Evolutionary conservation across 2,797 vertebrate species (phyloP).

Genomic region (Phataginus tricuspis): DNA sequence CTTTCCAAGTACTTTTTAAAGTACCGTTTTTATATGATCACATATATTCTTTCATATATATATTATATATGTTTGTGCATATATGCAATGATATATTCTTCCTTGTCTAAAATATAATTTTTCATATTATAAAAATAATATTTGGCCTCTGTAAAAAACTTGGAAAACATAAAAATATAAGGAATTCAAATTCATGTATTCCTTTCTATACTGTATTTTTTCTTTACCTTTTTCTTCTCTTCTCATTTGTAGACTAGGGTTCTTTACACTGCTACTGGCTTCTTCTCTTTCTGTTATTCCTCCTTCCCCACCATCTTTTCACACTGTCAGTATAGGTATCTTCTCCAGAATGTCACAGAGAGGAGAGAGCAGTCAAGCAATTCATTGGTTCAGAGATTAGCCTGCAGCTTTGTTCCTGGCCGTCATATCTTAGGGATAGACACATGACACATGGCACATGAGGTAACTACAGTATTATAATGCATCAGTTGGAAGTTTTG

Average conservation of each 20-base stretch:
- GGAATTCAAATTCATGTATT: neutral
- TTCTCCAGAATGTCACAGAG: neutral
- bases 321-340: neutral
- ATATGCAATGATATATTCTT: neutral
- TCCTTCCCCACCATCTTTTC: neutral
- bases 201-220: neutral
- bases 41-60: neutral
- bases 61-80: too few species aligned
- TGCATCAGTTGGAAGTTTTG: neutral
- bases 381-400: neutral
- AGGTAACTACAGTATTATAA: neutral
- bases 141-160: neutral
- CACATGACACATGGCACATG: neutral
- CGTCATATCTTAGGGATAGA: neutral
- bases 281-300: neutral
- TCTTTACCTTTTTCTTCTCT: neutral
- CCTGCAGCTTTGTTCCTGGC: neutral
- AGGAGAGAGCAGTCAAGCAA: neutral
- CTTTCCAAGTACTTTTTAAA: neutral
- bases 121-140: neutral
- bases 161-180: constrained; percentile 4
- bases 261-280: neutral
- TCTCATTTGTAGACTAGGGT: neutral
- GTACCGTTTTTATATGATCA: neutral
- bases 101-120: neutral